Evolutionary conservation across 2,888 invertebrate species (phyloP).

Genomic region (Epinotia bilunana): DNA sequence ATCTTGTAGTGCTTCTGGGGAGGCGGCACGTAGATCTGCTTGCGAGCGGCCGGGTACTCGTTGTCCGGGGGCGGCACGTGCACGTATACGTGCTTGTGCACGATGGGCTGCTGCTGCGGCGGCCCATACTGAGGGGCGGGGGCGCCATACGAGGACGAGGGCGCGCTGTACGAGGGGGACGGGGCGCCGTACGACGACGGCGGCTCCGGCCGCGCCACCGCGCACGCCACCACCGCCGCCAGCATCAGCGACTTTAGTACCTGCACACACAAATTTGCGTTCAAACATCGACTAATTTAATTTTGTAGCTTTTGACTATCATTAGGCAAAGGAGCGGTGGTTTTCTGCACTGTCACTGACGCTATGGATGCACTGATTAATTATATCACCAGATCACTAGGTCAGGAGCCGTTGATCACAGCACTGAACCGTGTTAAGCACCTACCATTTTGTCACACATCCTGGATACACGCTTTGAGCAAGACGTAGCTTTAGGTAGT

Average conservation of each 20-base stretch:
- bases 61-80: conserved; percentile 95
- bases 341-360: conserved; percentile 47
- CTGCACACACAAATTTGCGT: conserved; percentile 70
- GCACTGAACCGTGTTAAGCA: conserved; percentile 52
- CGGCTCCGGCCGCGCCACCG: conserved; percentile 82
- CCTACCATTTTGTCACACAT: conserved; percentile 82
- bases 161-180: conserved; percentile 73
- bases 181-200: conserved; percentile 85
- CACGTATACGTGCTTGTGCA: conserved; percentile 96
- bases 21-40: conserved; percentile 79
- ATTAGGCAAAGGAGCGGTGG: conserved; percentile 4
- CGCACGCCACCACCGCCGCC: conserved; percentile 75
- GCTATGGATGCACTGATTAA: conserved; percentile 22
- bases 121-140: conserved; percentile 88
- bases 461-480: conserved; percentile 67
- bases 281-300: conserved; percentile 42
- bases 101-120: conserved; percentile 89
- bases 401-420: conserved; percentile 54
- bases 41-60: conserved; percentile 88
- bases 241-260: conserved; percentile 75
- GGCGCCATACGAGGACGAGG: conserved; percentile 75
- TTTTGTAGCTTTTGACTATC: background rate
- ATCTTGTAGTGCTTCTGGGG: conserved; percentile 94
- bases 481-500: conserved; percentile 70
- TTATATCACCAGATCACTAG: conserved; percentile 63